Percentiles rank a stretch among this genome's conserved stretches.
These are phyloP conservation scores for Caradrina clavipalpis DNA, from an alignment of 2,888 invertebrate genomes.

Conservation along the genomic window DNA sequence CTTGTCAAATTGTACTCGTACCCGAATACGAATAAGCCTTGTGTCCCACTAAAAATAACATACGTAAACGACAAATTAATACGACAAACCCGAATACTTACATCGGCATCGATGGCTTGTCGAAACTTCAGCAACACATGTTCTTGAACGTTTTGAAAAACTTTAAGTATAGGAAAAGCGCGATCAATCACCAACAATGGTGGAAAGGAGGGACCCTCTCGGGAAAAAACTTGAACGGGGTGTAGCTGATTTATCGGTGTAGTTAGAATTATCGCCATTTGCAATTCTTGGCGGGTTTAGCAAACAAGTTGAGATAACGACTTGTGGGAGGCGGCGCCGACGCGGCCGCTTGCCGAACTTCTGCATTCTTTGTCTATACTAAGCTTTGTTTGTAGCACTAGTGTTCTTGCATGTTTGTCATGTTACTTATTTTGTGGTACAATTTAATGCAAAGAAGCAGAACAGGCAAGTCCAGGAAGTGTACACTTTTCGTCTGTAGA, in stretches of 20 bases:
- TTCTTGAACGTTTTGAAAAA: slow-evolving; percentile 75
- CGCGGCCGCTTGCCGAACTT: slow-evolving; percentile 43
- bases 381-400: slow-evolving; percentile 26
- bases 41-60: slow-evolving; percentile 2
- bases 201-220: slow-evolving; percentile 80
- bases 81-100: slow-evolving; percentile 65
- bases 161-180: slow-evolving; percentile 80
- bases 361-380: slow-evolving; percentile 48
- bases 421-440: not conserved
- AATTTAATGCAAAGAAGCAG: not conserved
- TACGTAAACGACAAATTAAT: slow-evolving; percentile 71
- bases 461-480: no score
- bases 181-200: slow-evolving; percentile 88
- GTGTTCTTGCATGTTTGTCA: slow-evolving; percentile 5
- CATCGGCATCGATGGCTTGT: slow-evolving; percentile 67
- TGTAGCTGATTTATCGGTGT: slow-evolving; percentile 88
- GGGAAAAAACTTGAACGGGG: slow-evolving; percentile 86
- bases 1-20: not conserved
- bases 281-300: slow-evolving; percentile 87
- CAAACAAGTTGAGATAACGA: slow-evolving; percentile 87
- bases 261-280: slow-evolving; percentile 91
- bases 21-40: no score
- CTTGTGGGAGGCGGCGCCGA: slow-evolving; percentile 67
- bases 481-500: not conserved
- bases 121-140: slow-evolving; percentile 81